Evolutionary conservation across 2,888 invertebrate genomes (phyloP).

Genomic region (Deilephila porcellus): DNA sequence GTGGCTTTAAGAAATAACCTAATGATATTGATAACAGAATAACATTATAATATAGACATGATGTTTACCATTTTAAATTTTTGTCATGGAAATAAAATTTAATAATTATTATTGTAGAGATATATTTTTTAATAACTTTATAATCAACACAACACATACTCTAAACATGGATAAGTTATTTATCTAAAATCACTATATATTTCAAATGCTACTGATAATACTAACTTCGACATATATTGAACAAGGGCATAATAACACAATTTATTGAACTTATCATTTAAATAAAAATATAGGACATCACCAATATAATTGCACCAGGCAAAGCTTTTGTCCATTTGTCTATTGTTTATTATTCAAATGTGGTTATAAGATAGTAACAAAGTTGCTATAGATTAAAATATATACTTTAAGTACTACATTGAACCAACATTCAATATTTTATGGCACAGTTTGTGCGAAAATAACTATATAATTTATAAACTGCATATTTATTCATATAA

Average conservation of each 20-base stretch:
- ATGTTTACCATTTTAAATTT: neutral
- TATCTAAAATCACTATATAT: constrained; percentile 25
- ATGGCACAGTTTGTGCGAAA: constrained; percentile 35
- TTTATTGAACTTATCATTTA: neutral
- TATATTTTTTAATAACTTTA: constrained; percentile 1
- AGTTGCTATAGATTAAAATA: constrained; percentile 14
- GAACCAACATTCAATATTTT: constrained; percentile 28
- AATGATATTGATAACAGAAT: neutral
- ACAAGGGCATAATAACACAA: neutral
- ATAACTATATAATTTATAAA: neutral
- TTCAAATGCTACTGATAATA: constrained; percentile 30
- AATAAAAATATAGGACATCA: constrained; percentile 5
- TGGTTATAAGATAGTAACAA: constrained; percentile 22
- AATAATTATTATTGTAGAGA: constrained; percentile 2
- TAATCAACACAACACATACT: constrained; percentile 11
- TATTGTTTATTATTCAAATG: constrained; percentile 26
- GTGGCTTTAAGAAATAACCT: neutral
- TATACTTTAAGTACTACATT: constrained; percentile 34
- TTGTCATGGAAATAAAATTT: constrained; percentile 15
- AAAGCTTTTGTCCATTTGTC: neutral
- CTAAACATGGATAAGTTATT: constrained; percentile 25
- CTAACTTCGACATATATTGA: neutral
- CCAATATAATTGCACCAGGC: constrained; percentile 25
- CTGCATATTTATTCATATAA: neutral
- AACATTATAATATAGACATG: neutral